Base-by-base conservation (phyloP, 2,888 invertebrate genomes). In the Plebejus argus region DNA sequence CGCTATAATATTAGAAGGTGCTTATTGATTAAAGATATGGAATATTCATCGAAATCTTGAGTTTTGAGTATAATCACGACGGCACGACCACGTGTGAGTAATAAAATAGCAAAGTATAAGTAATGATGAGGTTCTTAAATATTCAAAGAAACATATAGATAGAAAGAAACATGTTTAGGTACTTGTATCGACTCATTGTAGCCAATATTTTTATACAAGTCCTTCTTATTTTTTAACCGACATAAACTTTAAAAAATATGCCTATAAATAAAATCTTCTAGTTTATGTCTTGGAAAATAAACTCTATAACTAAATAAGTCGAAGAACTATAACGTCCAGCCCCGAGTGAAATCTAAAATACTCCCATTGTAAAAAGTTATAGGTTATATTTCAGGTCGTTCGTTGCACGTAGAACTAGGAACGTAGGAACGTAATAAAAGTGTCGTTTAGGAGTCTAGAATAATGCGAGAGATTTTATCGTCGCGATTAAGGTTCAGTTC, bases 361-460 rank as follows among this genome's bases (percentile, higher is more conserved):
- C 12, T 28, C 28, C 28, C 5, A 66, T 66, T 66, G 66, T 28
- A 28, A 28, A 28, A 66, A 66, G 28, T 66, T 58, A 58, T 58
- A 58, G 58, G 58, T 20, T 58, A 66, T 66, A 66, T 66, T 66
- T 28, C 15, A 66, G 28, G 66, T 66, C 66, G 66, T 66, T 28
- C 58, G 28, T 28, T 28, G 28, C 28, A 66, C 66, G 66, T 28
- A 66, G 23, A 53, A 53, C 53, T 53, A 53, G 53, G 3, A 12
- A 49, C 49, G 12, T 49, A 12, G 23, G 66, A 28, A 71, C 70
- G 35, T 71, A 71, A 71, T 71, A 71, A 71, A 71, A 39, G 39
- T 71, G 70, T 71, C 70, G 70, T 71, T 71, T 39, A 71, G 70
- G 70, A 71, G 35, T 39, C 39, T 71, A 71, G 70, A 71, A 71